Conservation (phyloP, 2,888 invertebrate genomes). For the Desoria tigrina region DNA sequence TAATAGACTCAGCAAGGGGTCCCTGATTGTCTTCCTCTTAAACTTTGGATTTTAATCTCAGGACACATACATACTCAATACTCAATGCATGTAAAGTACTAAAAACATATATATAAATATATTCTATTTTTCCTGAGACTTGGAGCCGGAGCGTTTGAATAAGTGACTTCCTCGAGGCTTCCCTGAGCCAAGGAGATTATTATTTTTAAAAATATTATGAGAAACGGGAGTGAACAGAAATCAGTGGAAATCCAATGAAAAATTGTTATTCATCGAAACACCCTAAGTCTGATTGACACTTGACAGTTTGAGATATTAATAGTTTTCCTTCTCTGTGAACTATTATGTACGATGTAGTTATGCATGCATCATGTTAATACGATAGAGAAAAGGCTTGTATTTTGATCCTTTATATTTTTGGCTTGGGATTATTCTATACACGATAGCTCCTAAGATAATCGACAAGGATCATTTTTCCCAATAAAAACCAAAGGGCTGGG, state of each 20-base stretch:
- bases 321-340: conserved; percentile 22
- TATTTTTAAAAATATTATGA: background rate
- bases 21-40: conserved; percentile 53
- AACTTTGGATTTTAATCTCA: conserved; percentile 30
- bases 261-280: conserved; percentile 47
- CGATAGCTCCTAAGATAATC: too few species aligned
- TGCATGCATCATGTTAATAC: too few species aligned
- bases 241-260: conserved; percentile 43
- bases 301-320: conserved; percentile 50
- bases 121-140: conserved; percentile 17
- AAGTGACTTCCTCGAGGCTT: too few species aligned
- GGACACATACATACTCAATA: conserved; percentile 22
- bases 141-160: too few species aligned
- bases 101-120: conserved; percentile 30
- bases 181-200: background rate
- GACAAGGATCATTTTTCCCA: too few species aligned
- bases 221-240: conserved; percentile 23
- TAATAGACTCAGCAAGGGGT: conserved; percentile 53
- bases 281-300: conserved; percentile 47
- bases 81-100: conserved; percentile 12
- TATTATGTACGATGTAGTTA: too few species aligned
- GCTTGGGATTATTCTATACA: too few species aligned
- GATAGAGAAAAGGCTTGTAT: too few species aligned
- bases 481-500: too few species aligned
- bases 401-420: too few species aligned